These are phyloP conservation scores for Prosopocoilus inquinatus DNA, from an alignment of 2,888 invertebrate genomes.

Conservation along the genomic window DNA sequence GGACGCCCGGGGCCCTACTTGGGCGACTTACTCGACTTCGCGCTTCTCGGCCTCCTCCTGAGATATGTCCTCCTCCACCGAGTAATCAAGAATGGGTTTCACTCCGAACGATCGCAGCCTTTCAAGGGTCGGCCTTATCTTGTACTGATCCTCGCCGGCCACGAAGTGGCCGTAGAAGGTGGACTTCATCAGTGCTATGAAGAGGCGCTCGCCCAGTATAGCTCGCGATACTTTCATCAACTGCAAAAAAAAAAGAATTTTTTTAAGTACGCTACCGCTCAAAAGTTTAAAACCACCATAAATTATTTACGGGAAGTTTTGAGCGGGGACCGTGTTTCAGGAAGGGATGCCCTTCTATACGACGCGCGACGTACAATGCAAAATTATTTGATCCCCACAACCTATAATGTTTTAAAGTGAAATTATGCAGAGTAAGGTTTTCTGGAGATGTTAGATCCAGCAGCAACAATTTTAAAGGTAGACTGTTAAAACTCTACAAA, in stretches of 20 bases:
- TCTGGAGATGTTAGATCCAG: too few relatives aligned
- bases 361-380: too few relatives aligned
- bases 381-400: too few relatives aligned
- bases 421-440: too few relatives aligned
- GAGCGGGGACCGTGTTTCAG: too few relatives aligned
- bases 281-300: not conserved
- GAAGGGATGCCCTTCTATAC: too few relatives aligned
- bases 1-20: not conserved
- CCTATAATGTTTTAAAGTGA: too few relatives aligned
- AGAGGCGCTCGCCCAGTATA: slow-evolving; percentile 78
- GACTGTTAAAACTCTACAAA: too few relatives aligned
- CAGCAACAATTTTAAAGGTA: too few relatives aligned
- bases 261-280: not conserved
- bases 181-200: slow-evolving; percentile 82
- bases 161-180: slow-evolving; percentile 99
- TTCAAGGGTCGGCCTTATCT: slow-evolving; percentile 81
- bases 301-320: too few relatives aligned
- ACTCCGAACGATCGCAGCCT: slow-evolving; percentile 92
- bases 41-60: slow-evolving; percentile 92
- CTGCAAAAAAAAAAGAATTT: slow-evolving; percentile 54
- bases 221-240: slow-evolving; percentile 77
- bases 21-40: slow-evolving; percentile 78
- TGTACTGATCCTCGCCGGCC: slow-evolving; percentile 90
- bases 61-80: slow-evolving; percentile 93
- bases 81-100: slow-evolving; percentile 98